phyloP scores from a whole-genome alignment of 2,888 invertebrate genomes.

The Boloria euphrosyne region DNA sequence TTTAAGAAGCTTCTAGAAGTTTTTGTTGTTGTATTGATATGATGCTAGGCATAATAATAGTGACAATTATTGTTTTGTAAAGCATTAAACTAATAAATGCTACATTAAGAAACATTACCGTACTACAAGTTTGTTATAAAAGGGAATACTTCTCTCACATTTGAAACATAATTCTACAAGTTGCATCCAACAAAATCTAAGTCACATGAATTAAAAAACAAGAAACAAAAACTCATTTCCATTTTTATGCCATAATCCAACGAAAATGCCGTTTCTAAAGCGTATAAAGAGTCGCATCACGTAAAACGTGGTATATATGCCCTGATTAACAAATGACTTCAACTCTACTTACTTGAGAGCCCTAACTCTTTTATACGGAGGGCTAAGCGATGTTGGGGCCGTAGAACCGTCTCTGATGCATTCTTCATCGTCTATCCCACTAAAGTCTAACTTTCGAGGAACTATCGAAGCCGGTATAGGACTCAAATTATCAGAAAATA shows the following conservation, averaged over 20 bases:
- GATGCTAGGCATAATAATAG: neutral
- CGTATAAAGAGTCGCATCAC: neutral
- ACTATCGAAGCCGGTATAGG: conserved; percentile 79
- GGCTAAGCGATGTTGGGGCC: conserved; percentile 66
- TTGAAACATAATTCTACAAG: no score
- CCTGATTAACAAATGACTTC: conserved; percentile 39
- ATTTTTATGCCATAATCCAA: neutral
- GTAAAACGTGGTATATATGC: conserved; percentile 54
- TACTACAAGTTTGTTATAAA: no score
- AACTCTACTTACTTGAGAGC: conserved; percentile 75
- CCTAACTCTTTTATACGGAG: conserved; percentile 83
- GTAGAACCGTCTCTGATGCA: conserved; percentile 63
- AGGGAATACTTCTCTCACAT: no score
- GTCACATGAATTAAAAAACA: conserved; percentile 11
- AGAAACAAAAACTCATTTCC: conserved; percentile 5
- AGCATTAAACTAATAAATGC: neutral
- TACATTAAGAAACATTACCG: no score
- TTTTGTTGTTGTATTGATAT: neutral
- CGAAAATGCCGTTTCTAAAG: neutral
- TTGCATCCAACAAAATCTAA: neutral
- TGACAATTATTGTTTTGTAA: neutral
- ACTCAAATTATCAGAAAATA: conserved; percentile 82
- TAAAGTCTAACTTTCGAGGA: conserved; percentile 84
- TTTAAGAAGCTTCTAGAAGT: no score
- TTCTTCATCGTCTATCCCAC: conserved; percentile 69